Base-by-base conservation (phyloP, 2,888 invertebrate species). In the Hypomecis punctinalis region DNA sequence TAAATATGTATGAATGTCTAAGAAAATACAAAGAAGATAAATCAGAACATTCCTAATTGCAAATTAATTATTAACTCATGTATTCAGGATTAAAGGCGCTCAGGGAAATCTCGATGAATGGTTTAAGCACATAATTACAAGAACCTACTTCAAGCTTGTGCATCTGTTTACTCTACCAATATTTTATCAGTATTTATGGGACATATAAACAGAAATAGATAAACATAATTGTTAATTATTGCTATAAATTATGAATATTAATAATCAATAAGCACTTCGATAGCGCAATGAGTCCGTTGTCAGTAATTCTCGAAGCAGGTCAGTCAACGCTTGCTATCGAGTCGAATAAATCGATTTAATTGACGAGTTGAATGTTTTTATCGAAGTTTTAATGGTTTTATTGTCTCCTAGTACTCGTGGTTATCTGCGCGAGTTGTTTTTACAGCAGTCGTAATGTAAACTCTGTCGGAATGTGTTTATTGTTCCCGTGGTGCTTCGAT, bases 271-370 rank as follows among this genome's bases (percentile, higher is more conserved):
- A 52, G 53, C 51, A 13, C 6, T 23, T 40, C 6, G 66, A 56
- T 59, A 58, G 9, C 57, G 23, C 33, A 63, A 67, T 63, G 63
- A 63, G 66, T 53, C 23, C 36, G 51, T 66, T 64, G 64, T 49
- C 59, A 48, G 53, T 48, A 53, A 55, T 43, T 40, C 49, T 59
- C 42, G 42, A 8, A 36, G 48, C 35, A 46, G 9, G 23, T 45
- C 46, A 39, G 35, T 42, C 53, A 52, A 42, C 39, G 8, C 43
- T 52, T 61, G 54, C 42, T 74, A 74, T 70, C 68, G 60, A 52
- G 62, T 62, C 67, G 54, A 73, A 72, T 76, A 58, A 74, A 69
- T 76, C 70, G 49, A 72, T 72, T 72, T 74, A 72, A 73, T 72
- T 72, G 77, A 73, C 69, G 40, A 66, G 37, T 57, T 46, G 63